Conservation (phyloP, 1,140 invertebrate species). For the Wasmannia auropunctata region DNA sequence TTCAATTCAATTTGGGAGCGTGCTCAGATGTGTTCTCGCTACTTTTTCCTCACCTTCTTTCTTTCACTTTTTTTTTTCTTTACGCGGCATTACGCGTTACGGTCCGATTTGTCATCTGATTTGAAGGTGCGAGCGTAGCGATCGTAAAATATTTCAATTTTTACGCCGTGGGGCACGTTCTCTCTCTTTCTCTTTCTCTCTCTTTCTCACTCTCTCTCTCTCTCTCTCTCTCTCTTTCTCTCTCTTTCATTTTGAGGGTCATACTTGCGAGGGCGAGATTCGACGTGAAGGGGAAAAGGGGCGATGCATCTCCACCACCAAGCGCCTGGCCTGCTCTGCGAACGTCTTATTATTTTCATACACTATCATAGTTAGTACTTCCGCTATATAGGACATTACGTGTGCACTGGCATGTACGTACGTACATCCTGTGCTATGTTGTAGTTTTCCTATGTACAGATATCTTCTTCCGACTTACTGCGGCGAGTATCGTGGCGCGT, state of each 20-base stretch:
- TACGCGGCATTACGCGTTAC: neutral
- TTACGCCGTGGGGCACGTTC: slow-evolving; percentile 20
- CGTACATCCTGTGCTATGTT: slow-evolving; percentile 76
- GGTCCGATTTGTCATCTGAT: slow-evolving; percentile 12
- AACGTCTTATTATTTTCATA: slow-evolving; percentile 72
- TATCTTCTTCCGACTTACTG: slow-evolving; percentile 70
- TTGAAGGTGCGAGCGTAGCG: slow-evolving; percentile 38
- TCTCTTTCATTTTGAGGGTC: slow-evolving; percentile 44
- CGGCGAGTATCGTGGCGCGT: slow-evolving; percentile 4
- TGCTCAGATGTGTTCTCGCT: neutral
- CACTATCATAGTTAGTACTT: slow-evolving; percentile 78
- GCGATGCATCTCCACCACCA: slow-evolving; percentile 41
- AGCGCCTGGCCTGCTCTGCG: slow-evolving; percentile 58
- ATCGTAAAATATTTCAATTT: slow-evolving; percentile 25
- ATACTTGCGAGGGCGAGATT: slow-evolving; percentile 67
- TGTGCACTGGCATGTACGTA: slow-evolving; percentile 75
- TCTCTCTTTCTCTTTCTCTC: neutral
- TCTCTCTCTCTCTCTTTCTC: slow-evolving; percentile 22
- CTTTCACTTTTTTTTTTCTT: neutral
- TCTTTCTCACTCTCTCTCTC: slow-evolving; percentile 42
- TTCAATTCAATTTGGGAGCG: neutral
- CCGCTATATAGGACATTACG: slow-evolving; percentile 79
- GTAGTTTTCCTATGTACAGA: slow-evolving; percentile 78
- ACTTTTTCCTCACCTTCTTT: neutral
- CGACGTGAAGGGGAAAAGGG: slow-evolving; percentile 62